Evolutionary conservation across 2,797 vertebrate species (phyloP).

Genomic region (Craterocephalus amniculus): DNA sequence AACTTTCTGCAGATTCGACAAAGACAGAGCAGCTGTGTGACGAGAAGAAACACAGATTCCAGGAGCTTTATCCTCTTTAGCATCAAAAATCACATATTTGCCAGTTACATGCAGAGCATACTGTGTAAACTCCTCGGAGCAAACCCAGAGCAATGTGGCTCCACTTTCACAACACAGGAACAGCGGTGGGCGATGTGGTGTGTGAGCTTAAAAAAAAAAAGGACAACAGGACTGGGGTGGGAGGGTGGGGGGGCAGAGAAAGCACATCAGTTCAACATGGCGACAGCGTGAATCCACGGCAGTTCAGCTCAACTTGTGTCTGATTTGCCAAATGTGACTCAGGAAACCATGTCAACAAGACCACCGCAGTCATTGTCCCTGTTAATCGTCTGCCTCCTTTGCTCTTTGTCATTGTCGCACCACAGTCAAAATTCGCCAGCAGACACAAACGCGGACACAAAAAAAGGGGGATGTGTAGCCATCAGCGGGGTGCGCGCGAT

Average conservation of each 20-base stretch:
- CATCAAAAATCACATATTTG: constrained; percentile 26
- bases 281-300: constrained; percentile 19
- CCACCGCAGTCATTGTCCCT: constrained; percentile 16
- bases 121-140: constrained; percentile 7
- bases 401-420: constrained; percentile 18
- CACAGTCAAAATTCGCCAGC: constrained; percentile 4
- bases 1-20: constrained; percentile 3
- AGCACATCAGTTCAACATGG: constrained; percentile 21
- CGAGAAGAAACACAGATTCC: constrained; percentile 23
- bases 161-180: constrained; percentile 32
- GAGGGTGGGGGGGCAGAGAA: not conserved
- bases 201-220: constrained; percentile 33
- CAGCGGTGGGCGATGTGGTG: constrained; percentile 29
- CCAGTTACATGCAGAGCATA: constrained; percentile 22
- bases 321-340: constrained; percentile 25
- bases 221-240: constrained; percentile 15
- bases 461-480: constrained; percentile 17
- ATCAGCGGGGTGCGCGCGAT: not conserved
- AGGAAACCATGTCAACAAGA: constrained; percentile 51
- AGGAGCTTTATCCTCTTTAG: constrained; percentile 9
- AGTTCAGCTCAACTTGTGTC: constrained; percentile 16
- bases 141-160: constrained; percentile 16
- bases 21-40: constrained; percentile 6
- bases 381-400: constrained; percentile 18
- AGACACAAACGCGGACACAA: constrained; percentile 18